Percentiles rank a stretch among this genome's conserved stretches.
These are phyloP conservation scores for Bicyclus anynana DNA, from an alignment of 1,140 invertebrate genomes.

Conservation along the genomic window DNA sequence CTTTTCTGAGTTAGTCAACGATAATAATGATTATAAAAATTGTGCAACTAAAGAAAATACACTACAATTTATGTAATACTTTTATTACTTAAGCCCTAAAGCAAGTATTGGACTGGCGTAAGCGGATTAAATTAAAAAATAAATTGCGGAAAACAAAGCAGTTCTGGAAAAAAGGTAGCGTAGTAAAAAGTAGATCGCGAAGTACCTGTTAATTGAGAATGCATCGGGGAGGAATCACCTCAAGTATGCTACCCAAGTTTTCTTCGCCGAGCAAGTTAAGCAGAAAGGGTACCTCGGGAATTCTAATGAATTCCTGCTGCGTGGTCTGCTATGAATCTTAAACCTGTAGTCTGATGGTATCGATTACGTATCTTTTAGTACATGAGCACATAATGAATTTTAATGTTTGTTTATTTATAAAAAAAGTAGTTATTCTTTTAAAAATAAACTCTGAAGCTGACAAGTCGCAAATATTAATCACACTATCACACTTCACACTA, in stretches of 20 bases:
- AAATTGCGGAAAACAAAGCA: background rate
- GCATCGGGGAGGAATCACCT: constrained; percentile 5
- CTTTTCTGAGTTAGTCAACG: too few relatives aligned
- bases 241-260: constrained; percentile 19
- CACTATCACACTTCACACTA: too few relatives aligned
- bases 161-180: background rate
- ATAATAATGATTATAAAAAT: too few relatives aligned
- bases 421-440: background rate
- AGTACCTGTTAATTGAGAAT: constrained; percentile 15
- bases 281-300: constrained; percentile 11
- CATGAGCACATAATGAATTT: too few relatives aligned
- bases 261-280: constrained; percentile 14
- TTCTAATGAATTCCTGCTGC: constrained; percentile 20
- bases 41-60: too few relatives aligned
- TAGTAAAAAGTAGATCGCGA: background rate
- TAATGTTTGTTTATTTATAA: too few relatives aligned
- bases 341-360: background rate
- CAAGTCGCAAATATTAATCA: too few relatives aligned
- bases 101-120: too few relatives aligned
- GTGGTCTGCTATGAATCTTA: constrained; percentile 11
- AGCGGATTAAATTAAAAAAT: background rate
- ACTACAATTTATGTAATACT: too few relatives aligned
- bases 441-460: too few relatives aligned
- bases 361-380: background rate
- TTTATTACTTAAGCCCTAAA: too few relatives aligned